Percentiles rank a stretch among this genome's conserved stretches.
Conservation (phyloP, 1,140 invertebrate genomes). For the Bicyclus anynana region DNA sequence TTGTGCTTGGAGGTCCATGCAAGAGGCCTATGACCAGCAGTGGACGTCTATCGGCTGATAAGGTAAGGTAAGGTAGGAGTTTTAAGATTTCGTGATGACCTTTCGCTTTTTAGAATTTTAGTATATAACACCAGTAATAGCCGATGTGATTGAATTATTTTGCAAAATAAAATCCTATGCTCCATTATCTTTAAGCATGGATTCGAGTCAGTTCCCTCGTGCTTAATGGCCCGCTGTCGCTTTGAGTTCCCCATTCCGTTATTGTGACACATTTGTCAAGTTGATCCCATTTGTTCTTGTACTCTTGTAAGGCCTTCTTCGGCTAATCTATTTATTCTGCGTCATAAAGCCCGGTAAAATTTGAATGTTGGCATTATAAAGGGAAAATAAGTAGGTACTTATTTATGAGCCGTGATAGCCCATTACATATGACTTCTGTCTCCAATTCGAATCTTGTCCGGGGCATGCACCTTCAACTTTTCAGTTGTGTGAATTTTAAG, state of each 20-base stretch:
- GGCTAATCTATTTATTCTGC: conserved; percentile 34
- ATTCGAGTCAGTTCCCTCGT: conserved; percentile 24
- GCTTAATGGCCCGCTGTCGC: conserved; percentile 50
- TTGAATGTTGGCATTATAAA: not conserved
- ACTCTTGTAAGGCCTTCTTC: conserved; percentile 15
- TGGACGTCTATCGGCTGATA: too few species aligned
- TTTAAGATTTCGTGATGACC: too few species aligned
- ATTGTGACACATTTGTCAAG: conserved; percentile 60
- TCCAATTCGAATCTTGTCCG: too few species aligned
- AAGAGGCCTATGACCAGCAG: too few species aligned
- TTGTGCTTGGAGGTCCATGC: too few species aligned
- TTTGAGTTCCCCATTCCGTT: conserved; percentile 52
- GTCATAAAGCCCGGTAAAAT: conserved; percentile 12
- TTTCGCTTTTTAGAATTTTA: too few species aligned
- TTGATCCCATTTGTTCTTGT: conserved; percentile 49
- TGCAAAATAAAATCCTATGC: conserved; percentile 36
- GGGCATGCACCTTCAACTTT: too few species aligned
- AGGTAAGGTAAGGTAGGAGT: too few species aligned
- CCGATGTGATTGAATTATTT: not conserved
- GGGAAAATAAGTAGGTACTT: conserved; percentile 51
- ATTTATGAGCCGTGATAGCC: too few species aligned
- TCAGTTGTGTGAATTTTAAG: too few species aligned
- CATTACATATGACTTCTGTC: too few species aligned
- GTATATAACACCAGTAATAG: not conserved
- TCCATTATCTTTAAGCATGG: conserved; percentile 36